These are phyloP conservation scores for Archivesica marissinica DNA, from an alignment of 1,140 invertebrate genomes.

Conservation along the genomic window DNA sequence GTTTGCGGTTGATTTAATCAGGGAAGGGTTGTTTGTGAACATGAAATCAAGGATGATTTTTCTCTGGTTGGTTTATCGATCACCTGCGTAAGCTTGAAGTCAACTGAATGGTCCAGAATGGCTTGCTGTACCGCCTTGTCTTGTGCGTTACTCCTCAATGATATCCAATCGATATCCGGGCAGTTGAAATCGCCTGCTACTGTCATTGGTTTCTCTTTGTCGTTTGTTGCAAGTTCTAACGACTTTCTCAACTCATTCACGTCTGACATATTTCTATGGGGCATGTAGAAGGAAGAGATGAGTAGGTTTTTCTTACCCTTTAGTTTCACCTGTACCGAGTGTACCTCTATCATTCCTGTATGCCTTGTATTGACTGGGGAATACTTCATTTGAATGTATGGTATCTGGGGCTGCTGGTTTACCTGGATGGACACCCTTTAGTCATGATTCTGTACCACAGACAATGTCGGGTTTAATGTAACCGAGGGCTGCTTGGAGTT, in stretches of 20 bases:
- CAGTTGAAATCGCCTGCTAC: conserved; percentile 58
- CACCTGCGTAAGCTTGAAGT: conserved; percentile 51
- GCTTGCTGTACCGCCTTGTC: conserved; percentile 44
- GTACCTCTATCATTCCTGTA: conserved; percentile 63
- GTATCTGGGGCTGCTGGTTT: conserved; percentile 20
- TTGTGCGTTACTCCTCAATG: not conserved
- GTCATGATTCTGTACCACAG: conserved; percentile 67
- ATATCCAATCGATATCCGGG: conserved; percentile 50
- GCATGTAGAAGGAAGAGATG: conserved; percentile 49
- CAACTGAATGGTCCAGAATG: conserved; percentile 30
- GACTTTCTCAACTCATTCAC: conserved; percentile 49
- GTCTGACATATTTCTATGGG: conserved; percentile 37
- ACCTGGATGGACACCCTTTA: conserved; percentile 61
- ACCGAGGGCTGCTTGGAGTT: conserved; percentile 47
- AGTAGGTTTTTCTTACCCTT: conserved; percentile 45
- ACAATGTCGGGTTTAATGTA: conserved; percentile 66
- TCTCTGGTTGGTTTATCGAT: conserved; percentile 48
- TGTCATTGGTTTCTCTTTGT: conserved; percentile 44
- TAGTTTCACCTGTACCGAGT: conserved; percentile 53
- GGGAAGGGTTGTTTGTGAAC: conserved; percentile 58
- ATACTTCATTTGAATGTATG: conserved; percentile 62
- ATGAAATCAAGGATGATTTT: conserved; percentile 59
- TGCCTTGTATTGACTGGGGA: conserved; percentile 46
- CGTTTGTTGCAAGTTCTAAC: not conserved
- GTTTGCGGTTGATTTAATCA: conserved; percentile 52